phyloP scores from a whole-genome alignment of 2,888 invertebrate species.

The Aphidius colemani region DNA sequence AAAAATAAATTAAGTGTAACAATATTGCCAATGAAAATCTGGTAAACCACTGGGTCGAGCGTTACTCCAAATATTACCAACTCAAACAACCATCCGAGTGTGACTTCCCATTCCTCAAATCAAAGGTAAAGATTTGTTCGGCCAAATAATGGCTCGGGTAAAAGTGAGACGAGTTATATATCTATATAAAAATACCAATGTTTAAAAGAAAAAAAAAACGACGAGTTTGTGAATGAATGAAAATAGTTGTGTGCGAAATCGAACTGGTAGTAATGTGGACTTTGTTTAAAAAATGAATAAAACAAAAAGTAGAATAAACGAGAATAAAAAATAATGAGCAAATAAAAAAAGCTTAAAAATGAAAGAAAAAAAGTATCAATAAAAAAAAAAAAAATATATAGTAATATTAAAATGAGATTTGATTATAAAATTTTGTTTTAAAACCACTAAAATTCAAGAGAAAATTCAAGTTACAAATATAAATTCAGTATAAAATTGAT shows the following conservation, averaged over 20 bases:
- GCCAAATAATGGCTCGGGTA: conserved; percentile 50
- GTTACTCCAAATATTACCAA: conserved; percentile 54
- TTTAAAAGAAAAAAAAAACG: conserved; percentile 13
- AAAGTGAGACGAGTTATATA: conserved; percentile 26
- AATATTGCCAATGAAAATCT: conserved; percentile 52
- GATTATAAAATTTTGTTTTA: conserved; percentile 5
- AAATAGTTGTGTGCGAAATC: conserved; percentile 16
- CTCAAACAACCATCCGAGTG: conserved; percentile 48
- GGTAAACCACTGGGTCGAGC: conserved; percentile 50
- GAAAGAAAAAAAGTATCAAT: too few species aligned
- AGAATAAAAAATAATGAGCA: too few species aligned
- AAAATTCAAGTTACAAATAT: not conserved
- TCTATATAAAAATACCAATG: too few species aligned
- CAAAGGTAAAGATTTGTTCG: conserved; percentile 55
- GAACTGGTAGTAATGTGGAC: conserved; percentile 9
- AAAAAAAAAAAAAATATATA: too few species aligned
- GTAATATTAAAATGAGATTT: not conserved
- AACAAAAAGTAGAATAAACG: too few species aligned
- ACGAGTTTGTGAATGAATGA: conserved; percentile 4
- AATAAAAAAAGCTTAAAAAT: too few species aligned
- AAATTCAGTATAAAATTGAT: too few species aligned
- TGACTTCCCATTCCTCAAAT: conserved; percentile 43
- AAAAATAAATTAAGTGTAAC: conserved; percentile 40
- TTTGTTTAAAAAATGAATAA: too few species aligned
- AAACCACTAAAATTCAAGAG: not conserved